phyloP scores from a whole-genome alignment of 2,113 vertebrate species.

The Dascyllus trimaculatus region DNA sequence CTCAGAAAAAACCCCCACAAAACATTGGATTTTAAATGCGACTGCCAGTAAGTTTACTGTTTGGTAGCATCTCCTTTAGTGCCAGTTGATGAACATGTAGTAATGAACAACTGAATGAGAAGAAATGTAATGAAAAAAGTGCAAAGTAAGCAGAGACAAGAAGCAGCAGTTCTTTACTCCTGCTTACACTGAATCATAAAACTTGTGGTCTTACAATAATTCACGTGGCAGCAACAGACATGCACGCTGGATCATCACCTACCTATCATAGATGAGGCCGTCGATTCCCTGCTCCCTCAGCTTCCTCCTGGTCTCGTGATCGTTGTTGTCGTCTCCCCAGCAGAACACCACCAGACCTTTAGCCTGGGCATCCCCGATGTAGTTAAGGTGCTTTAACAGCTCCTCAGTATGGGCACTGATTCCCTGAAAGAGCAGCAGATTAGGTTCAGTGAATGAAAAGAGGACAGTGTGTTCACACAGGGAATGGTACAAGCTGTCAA shows the following conservation, averaged over 20 bases:
- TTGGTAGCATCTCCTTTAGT: no score
- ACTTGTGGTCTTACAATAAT: neutral
- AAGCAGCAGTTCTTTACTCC: neutral
- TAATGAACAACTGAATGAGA: no score
- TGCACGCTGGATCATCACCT: conserved; percentile 3
- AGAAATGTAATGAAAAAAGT: no score
- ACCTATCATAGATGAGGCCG: conserved; percentile 98
- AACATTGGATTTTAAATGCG: no score
- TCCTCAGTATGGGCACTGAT: conserved; percentile 96
- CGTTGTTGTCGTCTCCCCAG: conserved; percentile 97
- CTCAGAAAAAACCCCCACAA: no score
- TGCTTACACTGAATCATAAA: accelerated
- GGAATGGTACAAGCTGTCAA: no score
- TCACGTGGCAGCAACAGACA: neutral
- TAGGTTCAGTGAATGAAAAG: neutral
- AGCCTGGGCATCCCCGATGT: conserved; percentile 89
- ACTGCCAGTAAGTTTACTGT: no score
- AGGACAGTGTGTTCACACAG: neutral
- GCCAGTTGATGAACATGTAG: no score
- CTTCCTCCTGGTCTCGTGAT: conserved; percentile 91
- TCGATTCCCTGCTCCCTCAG: conserved; percentile 92
- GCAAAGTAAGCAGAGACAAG: neutral
- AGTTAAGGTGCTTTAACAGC: conserved; percentile 88
- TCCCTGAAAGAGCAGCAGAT: conserved; percentile 84
- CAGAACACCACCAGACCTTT: conserved; percentile 96